These are phyloP conservation scores for Rhyzopertha dominica DNA, from an alignment of 1,140 invertebrate species.

Conservation along the genomic window DNA sequence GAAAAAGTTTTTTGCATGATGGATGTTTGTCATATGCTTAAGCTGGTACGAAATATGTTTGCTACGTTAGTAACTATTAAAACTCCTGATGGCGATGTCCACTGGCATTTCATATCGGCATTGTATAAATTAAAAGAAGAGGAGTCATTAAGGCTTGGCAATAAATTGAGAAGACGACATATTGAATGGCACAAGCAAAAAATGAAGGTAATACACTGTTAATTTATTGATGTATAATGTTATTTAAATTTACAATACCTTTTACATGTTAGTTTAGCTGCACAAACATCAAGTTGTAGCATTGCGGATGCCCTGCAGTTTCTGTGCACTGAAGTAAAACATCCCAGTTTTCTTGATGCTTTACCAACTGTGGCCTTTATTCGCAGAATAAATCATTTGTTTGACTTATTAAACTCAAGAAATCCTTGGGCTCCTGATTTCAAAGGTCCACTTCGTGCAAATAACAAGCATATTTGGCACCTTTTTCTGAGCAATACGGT, in stretches of 20 bases:
- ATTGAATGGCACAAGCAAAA: slow-evolving; percentile 6
- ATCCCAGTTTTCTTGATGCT: slow-evolving; percentile 20
- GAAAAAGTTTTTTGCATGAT: slow-evolving; percentile 4
- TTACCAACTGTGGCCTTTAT: slow-evolving; percentile 26
- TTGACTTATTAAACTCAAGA: slow-evolving; percentile 30
- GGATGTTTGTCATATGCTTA: slow-evolving; percentile 14
- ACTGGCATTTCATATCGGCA: background rate
- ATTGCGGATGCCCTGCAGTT: slow-evolving; percentile 25
- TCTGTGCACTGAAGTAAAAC: slow-evolving; percentile 12
- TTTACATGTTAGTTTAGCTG: slow-evolving; percentile 21
- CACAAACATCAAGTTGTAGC: slow-evolving; percentile 26
- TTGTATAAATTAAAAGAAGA: slow-evolving; percentile 4
- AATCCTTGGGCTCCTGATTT: slow-evolving; percentile 19
- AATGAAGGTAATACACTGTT: slow-evolving; percentile 2
- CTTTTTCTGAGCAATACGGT: slow-evolving; percentile 11
- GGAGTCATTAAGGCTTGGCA: background rate
- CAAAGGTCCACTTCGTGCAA: slow-evolving; percentile 24
- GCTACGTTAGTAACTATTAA: background rate
- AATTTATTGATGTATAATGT: background rate
- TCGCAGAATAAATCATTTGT: slow-evolving; percentile 24
- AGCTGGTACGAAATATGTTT: slow-evolving; percentile 7
- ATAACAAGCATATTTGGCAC: slow-evolving; percentile 15
- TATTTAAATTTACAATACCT: background rate
- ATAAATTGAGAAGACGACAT: slow-evolving; percentile 3
- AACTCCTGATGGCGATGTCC: slow-evolving; percentile 3